phyloP scores from a whole-genome alignment of 2,888 invertebrate genomes.

The Lydus trimaculatus region DNA sequence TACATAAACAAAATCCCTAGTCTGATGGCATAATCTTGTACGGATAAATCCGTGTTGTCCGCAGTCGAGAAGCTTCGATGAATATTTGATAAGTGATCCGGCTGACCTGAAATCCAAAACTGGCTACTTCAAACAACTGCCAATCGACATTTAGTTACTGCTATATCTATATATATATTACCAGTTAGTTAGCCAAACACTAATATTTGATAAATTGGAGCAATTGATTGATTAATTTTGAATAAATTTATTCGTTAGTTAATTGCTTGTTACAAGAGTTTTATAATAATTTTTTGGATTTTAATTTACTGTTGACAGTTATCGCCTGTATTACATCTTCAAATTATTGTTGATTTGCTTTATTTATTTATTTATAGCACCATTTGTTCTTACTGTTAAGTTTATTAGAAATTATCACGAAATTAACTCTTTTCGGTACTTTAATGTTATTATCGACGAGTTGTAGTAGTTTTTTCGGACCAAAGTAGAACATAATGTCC shows the following conservation, averaged over 20 bases:
- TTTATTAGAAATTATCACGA: conserved; percentile 5
- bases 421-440: background rate
- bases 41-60: conserved; percentile 38
- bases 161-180: too few species aligned
- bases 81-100: conserved; percentile 46
- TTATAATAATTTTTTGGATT: background rate
- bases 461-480: background rate
- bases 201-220: background rate
- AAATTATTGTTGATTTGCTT: background rate
- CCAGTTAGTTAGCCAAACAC: too few species aligned
- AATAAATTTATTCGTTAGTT: background rate
- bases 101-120: conserved; percentile 28
- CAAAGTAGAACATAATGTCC: background rate
- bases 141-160: background rate
- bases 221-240: background rate
- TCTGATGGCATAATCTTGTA: conserved; percentile 45
- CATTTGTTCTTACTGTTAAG: background rate
- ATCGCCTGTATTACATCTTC: background rate
- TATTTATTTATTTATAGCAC: background rate
- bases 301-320: background rate
- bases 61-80: conserved; percentile 37
- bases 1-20: conserved; percentile 9
- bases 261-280: background rate
- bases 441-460: background rate
- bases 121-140: background rate